Evolutionary conservation across 2,797 vertebrate species (phyloP).

Genomic region (Xiphorhynchus erythropygius): DNA sequence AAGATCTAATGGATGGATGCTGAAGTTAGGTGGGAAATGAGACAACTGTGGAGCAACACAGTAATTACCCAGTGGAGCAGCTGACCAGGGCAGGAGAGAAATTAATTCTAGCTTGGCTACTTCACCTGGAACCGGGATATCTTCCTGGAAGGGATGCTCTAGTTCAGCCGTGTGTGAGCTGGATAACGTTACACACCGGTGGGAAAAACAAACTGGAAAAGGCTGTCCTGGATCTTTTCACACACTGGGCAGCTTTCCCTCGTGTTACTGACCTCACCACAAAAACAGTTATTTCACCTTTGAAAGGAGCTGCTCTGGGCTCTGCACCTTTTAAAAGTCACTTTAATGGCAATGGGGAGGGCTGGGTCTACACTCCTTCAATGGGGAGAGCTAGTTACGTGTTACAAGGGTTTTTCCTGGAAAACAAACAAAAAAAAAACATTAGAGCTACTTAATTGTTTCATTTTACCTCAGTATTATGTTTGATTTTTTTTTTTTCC

Average conservation of each 20-base stretch:
- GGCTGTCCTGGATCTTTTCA: conserved; percentile 40
- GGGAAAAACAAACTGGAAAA: conserved; percentile 12
- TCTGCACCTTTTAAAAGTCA: neutral
- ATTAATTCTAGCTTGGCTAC: neutral
- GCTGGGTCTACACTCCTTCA: neutral
- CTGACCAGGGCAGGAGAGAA: neutral
- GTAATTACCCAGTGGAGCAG: neutral
- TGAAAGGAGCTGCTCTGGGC: neutral
- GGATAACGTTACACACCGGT: neutral
- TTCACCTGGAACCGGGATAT: neutral
- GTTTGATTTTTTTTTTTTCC: neutral
- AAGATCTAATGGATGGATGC: neutral
- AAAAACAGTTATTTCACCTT: neutral
- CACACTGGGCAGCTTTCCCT: neutral
- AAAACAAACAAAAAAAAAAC: neutral
- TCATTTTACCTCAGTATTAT: neutral
- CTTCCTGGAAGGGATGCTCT: neutral
- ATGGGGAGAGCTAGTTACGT: neutral
- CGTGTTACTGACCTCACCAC: neutral
- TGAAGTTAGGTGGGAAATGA: neutral
- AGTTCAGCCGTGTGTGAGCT: neutral
- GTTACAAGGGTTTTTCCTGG: neutral
- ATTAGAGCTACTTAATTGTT: neutral
- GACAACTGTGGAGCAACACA: neutral
- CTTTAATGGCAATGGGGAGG: neutral